Conservation (phyloP, 2,797 vertebrate genomes). For the Danio tinwini region DNA sequence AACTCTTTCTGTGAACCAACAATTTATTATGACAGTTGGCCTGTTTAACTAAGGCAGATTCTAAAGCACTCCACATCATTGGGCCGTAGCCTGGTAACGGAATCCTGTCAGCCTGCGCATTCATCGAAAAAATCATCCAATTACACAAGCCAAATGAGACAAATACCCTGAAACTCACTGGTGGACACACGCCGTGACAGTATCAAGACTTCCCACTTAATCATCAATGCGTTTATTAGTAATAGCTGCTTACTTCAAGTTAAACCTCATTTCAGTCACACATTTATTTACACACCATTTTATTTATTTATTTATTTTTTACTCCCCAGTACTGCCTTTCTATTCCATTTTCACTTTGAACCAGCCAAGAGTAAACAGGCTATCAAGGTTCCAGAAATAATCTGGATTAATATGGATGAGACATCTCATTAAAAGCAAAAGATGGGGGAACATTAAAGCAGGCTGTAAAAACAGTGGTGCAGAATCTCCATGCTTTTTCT, state of each 20-base stretch:
- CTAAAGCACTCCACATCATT: constrained; percentile 36
- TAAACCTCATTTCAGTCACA: constrained; percentile 29
- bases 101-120: constrained; percentile 25
- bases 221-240: background rate
- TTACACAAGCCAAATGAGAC: constrained; percentile 43
- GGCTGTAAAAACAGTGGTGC: constrained; percentile 20
- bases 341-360: constrained; percentile 61
- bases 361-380: constrained; percentile 55
- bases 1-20: constrained; percentile 20
- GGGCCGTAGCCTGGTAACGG: constrained; percentile 13
- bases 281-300: constrained; percentile 55
- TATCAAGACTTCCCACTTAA: constrained; percentile 28
- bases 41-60: constrained; percentile 41
- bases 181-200: background rate
- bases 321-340: constrained; percentile 39
- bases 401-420: constrained; percentile 65
- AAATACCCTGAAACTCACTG: constrained; percentile 28
- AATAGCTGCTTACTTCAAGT: background rate
- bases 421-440: constrained; percentile 61
- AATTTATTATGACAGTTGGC: constrained; percentile 39
- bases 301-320: constrained; percentile 3
- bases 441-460: constrained; percentile 51
- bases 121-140: constrained; percentile 30
- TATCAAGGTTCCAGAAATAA: constrained; percentile 55
- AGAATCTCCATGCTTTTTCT: constrained; percentile 32